Conservation (phyloP, 37 sponge, comb jelly and placozoan genomes). For the Cladorhizidae sp. region DNA sequence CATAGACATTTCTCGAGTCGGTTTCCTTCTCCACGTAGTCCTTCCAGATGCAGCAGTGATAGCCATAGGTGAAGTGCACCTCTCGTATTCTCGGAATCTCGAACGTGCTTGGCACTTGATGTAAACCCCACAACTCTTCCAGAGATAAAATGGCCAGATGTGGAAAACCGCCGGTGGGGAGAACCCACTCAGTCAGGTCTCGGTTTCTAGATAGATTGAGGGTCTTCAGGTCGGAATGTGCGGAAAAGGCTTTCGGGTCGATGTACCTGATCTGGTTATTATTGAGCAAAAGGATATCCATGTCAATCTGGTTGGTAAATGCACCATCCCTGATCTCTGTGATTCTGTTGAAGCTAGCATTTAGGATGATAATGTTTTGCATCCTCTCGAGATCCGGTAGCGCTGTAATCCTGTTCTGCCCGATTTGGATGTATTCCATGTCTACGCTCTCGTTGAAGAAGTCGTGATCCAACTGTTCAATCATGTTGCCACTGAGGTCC, state of each 20-base stretch:
- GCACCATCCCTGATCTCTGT: background rate
- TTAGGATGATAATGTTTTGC: background rate
- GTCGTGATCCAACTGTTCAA: slow-evolving; percentile 24
- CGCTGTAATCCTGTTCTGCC: background rate
- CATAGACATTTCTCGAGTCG: background rate
- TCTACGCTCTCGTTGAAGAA: slow-evolving; percentile 10
- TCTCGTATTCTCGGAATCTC: background rate
- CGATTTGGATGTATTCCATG: slow-evolving; percentile 1
- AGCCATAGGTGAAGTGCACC: slow-evolving; percentile 56
- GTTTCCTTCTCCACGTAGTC: background rate
- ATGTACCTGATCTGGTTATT: slow-evolving; percentile 35
- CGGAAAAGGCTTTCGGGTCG: slow-evolving; percentile 15
- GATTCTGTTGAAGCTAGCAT: slow-evolving; percentile 19
- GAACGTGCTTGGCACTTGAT: slow-evolving; percentile 19
- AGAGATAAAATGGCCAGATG: slow-evolving; percentile 24
- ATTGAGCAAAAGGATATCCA: slow-evolving; percentile 17
- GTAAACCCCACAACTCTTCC: slow-evolving; percentile 9
- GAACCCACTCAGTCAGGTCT: slow-evolving; percentile 4
- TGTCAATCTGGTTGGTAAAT: background rate
- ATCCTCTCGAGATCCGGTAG: slow-evolving; percentile 12
- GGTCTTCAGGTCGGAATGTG: slow-evolving; percentile 9
- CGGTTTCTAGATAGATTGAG: slow-evolving; percentile 55
- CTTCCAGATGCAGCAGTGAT: slow-evolving; percentile 73
- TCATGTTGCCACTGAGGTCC: slow-evolving; percentile 27
- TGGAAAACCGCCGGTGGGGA: slow-evolving; percentile 61